Conservation (phyloP, 2,888 invertebrate species). For the Notocelia uddmanniana region DNA sequence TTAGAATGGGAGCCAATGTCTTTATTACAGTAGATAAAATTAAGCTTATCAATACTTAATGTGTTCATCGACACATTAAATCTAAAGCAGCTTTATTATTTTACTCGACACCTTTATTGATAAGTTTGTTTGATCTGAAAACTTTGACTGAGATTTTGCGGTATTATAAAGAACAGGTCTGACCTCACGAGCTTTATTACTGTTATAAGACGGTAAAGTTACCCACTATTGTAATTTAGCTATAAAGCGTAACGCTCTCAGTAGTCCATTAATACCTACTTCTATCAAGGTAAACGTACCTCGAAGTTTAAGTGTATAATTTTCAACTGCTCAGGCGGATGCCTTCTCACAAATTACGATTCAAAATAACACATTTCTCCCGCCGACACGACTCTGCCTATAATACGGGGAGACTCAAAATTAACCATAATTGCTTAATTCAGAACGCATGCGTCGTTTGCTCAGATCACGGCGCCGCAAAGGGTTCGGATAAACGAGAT, state of each 20-base stretch:
- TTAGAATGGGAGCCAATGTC: constrained; percentile 14
- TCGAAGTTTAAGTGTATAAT: constrained; percentile 72
- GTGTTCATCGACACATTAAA: constrained; percentile 15
- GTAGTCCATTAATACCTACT: constrained; percentile 62
- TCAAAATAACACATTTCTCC: constrained; percentile 83
- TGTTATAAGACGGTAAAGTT: constrained; percentile 37
- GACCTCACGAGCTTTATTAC: constrained; percentile 27
- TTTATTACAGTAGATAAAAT: constrained; percentile 10
- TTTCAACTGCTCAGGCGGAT: constrained; percentile 83
- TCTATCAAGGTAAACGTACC: constrained; percentile 65
- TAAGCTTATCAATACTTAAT: constrained; percentile 17
- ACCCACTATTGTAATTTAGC: constrained; percentile 45
- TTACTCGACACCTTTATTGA: background rate
- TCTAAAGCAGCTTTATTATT: constrained; percentile 22
- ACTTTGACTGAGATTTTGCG: constrained; percentile 27
- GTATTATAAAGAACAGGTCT: constrained; percentile 11
- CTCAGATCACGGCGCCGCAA: constrained; percentile 69
- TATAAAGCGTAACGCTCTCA: constrained; percentile 56
- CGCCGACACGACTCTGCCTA: constrained; percentile 74
- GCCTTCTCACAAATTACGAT: constrained; percentile 85
- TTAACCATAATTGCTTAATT: constrained; percentile 86
- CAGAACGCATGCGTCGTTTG: constrained; percentile 76
- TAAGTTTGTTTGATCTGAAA: background rate
- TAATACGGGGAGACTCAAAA: constrained; percentile 81
- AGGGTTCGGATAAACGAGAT: constrained; percentile 63